Conservation (phyloP, 2,113 vertebrate species). For the Ursus arctos region DNA sequence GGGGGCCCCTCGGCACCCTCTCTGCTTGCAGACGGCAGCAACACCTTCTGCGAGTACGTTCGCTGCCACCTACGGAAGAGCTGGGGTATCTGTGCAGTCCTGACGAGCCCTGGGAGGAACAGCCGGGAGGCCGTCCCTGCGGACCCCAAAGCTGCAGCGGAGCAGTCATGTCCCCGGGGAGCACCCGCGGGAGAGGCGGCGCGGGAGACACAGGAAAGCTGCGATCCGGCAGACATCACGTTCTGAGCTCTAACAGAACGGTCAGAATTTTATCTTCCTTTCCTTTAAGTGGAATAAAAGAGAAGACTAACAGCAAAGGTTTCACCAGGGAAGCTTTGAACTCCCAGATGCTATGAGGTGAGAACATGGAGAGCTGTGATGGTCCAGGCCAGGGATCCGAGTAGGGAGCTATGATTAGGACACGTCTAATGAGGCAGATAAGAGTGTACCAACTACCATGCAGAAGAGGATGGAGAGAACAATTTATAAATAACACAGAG, state of each 20-base stretch:
- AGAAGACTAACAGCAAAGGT: conserved; percentile 15
- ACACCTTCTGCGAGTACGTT: background rate
- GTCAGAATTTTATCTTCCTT: background rate
- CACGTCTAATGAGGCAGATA: background rate
- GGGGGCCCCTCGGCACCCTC: fast-evolving
- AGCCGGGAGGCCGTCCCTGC: background rate
- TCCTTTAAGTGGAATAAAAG: conserved; percentile 13
- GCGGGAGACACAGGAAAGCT: background rate
- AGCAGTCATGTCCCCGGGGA: background rate
- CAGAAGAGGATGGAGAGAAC: background rate
- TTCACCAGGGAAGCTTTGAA: background rate
- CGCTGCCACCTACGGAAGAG: background rate
- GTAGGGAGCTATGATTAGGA: background rate
- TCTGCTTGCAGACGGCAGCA: background rate
- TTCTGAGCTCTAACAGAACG: background rate
- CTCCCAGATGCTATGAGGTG: background rate
- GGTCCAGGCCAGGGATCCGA: background rate
- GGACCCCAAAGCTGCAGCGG: background rate
- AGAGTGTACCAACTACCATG: background rate
- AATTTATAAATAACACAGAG: background rate
- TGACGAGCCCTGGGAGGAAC: background rate
- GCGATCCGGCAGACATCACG: background rate
- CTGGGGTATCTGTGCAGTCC: background rate
- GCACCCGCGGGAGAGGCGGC: background rate
- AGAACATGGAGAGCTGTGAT: background rate